phyloP scores from a whole-genome alignment of 2,888 invertebrate species.

The Leptopilina syphax region DNA sequence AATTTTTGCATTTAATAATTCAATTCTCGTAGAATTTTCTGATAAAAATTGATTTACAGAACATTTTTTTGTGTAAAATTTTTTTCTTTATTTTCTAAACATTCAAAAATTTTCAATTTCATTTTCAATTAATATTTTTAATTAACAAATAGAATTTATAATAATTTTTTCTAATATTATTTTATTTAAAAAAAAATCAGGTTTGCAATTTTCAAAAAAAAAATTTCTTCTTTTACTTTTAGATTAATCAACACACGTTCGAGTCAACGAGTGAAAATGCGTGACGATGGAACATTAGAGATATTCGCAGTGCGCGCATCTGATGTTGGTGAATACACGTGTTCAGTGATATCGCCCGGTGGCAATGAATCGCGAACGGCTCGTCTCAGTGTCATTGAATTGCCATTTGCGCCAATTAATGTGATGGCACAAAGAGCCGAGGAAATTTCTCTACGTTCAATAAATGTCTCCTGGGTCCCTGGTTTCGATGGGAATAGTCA shows the following conservation, averaged over 20 bases:
- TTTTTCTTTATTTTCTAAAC: no score
- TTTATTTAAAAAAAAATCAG: no score
- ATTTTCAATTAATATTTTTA: no score
- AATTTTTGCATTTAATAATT: no score
- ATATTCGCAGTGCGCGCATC: slow-evolving; percentile 93
- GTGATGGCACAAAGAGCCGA: slow-evolving; percentile 86
- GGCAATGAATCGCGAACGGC: slow-evolving; percentile 96
- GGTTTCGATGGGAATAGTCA: slow-evolving; percentile 99
- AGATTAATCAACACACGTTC: slow-evolving; percentile 81
- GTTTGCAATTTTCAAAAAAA: not conserved
- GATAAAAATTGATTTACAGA: no score
- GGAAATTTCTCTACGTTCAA: slow-evolving; percentile 84
- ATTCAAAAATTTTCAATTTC: no score
- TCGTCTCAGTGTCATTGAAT: slow-evolving; percentile 91
- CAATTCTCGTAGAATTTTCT: no score
- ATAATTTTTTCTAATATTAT: no score
- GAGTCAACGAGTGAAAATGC: slow-evolving; percentile 85
- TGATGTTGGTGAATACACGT: slow-evolving; percentile 96
- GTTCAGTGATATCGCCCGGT: slow-evolving; percentile 92
- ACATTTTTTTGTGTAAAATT: no score
- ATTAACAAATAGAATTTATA: no score
- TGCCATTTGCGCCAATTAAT: slow-evolving; percentile 95
- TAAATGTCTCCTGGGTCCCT: slow-evolving; percentile 95
- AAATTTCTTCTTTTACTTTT: slow-evolving; percentile 51
- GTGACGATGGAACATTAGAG: slow-evolving; percentile 90